Evolutionary conservation across 2,113 vertebrate genomes (phyloP), one percentile per base, ranked within the genome.

Genomic region (Hypocryptadius cinnamomeus): DNA sequence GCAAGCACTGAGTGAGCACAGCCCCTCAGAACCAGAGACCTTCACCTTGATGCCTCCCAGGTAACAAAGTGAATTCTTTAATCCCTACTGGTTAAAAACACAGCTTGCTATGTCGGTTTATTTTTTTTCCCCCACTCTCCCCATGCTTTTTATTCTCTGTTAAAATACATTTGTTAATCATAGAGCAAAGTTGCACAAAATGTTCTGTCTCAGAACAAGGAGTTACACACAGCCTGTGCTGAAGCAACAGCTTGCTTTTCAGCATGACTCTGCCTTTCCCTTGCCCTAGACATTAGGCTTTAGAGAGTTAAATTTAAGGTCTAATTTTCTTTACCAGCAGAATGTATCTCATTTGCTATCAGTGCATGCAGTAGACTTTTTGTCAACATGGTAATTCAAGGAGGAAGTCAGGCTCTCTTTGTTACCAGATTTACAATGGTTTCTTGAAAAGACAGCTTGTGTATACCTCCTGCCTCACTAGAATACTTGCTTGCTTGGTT

Each of bases 381-480:
- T 97, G 94, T 95, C 92, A 97, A 96, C 93, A 90, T 97, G 93
- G 84, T 97, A 97, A 97, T 97, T 96, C 96, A 97, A 97, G 94
- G 91, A 97, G 91, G 97, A 94, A 97, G 92, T 96, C 96, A 95
- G 85, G 94, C 94, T 85, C 91, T 90, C 94, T 96, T 96, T 96
- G 96, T 97, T 96, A 93, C 79, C 94, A 96, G 97, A 96, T 96
- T 97, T 97, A 94, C 92, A 95, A 96, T 86, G 88, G 51, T 85
- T 96, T 89, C 93, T 96, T 97, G 94, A 95, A 98, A 97, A 97
- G 87, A 96, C 93, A 96, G 89, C 91, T 96, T 95, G 84, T 88
- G 74, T 95, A 60, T 97, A 96, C 94, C 95, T 97, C 93, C 93
- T 76, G 95, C 97, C 87, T 96, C 85, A 93, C 93, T 96, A 91